A percentile compares a stretch with the other conserved stretches of the same genome.
Evolutionary conservation across 2,888 invertebrate genomes (phyloP).

Genomic region (Beris chalybata): DNA sequence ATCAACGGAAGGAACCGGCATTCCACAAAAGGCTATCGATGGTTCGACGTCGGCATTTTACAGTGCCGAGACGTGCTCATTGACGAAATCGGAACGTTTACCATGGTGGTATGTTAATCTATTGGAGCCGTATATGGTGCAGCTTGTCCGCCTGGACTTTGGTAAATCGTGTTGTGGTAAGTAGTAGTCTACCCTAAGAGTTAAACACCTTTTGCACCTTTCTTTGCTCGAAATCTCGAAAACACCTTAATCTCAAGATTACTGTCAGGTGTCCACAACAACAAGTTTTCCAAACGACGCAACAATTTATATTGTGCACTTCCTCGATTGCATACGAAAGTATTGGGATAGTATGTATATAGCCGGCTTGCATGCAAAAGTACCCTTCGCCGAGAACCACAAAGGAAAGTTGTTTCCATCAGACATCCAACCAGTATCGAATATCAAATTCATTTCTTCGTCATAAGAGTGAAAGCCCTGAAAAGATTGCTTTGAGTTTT

Average conservation of each 20-base stretch:
- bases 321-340: too few relatives aligned
- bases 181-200: constrained; percentile 58
- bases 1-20: constrained; percentile 78
- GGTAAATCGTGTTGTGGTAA: constrained; percentile 90
- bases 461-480: constrained; percentile 21
- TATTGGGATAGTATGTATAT: too few relatives aligned
- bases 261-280: too few relatives aligned
- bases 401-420: constrained; percentile 23
- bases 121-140: constrained; percentile 93
- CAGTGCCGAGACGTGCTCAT: constrained; percentile 81
- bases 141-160: constrained; percentile 86
- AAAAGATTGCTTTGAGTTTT: background rate
- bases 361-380: too few relatives aligned
- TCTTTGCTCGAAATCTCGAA: too few relatives aligned
- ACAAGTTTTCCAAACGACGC: too few relatives aligned
- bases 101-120: constrained; percentile 97
- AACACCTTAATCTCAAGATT: too few relatives aligned
- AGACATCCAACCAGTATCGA: background rate
- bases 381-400: background rate
- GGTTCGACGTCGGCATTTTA: constrained; percentile 84
- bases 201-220: too few relatives aligned
- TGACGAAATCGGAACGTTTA: constrained; percentile 78
- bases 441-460: constrained; percentile 12
- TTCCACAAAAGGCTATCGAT: constrained; percentile 88
- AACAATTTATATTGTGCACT: too few relatives aligned